A percentile compares a stretch with the other conserved stretches of the same genome.
Evolutionary conservation across 2,888 invertebrate species (phyloP).

Genomic region (Hoplodrina ambigua): DNA sequence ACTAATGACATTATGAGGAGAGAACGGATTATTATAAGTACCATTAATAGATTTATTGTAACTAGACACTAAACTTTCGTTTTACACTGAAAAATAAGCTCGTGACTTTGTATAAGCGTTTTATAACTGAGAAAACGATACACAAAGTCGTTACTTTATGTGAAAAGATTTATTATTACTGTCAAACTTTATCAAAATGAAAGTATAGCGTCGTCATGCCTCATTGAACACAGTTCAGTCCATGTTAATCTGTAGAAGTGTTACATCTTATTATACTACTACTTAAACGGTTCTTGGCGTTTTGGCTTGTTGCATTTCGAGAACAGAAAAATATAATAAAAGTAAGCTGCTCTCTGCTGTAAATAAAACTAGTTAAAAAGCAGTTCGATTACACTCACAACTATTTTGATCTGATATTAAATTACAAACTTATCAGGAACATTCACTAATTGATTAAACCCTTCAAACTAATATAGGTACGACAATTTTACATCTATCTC

Average conservation of each 20-base stretch:
- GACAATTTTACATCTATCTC: slow-evolving; percentile 66
- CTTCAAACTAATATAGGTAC: slow-evolving; percentile 73
- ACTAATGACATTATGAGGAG: slow-evolving; percentile 15
- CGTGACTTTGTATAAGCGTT: slow-evolving; percentile 44
- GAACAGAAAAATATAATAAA: slow-evolving; percentile 44
- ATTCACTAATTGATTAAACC: slow-evolving; percentile 75
- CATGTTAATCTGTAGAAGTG: neutral
- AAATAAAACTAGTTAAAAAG: slow-evolving; percentile 66
- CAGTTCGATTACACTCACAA: slow-evolving; percentile 66
- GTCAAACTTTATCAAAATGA: slow-evolving; percentile 20
- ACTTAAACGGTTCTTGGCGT: slow-evolving; percentile 11
- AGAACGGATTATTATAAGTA: slow-evolving; percentile 57
- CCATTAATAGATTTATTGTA: slow-evolving; percentile 57
- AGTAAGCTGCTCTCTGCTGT: slow-evolving; percentile 66
- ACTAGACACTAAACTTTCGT: slow-evolving; percentile 54
- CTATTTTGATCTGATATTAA: slow-evolving; percentile 77
- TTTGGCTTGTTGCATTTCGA: slow-evolving; percentile 46
- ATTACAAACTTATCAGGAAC: slow-evolving; percentile 81
- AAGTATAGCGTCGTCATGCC: slow-evolving; percentile 15
- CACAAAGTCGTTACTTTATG: slow-evolving; percentile 23
- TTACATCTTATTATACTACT: slow-evolving; percentile 1
- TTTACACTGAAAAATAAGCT: slow-evolving; percentile 58
- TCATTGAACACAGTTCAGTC: slow-evolving; percentile 24
- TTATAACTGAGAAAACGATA: slow-evolving; percentile 41
- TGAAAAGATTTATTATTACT: slow-evolving; percentile 42